phyloP scores from a whole-genome alignment of 1,140 invertebrate species.

The Contarinia nasturtii region DNA sequence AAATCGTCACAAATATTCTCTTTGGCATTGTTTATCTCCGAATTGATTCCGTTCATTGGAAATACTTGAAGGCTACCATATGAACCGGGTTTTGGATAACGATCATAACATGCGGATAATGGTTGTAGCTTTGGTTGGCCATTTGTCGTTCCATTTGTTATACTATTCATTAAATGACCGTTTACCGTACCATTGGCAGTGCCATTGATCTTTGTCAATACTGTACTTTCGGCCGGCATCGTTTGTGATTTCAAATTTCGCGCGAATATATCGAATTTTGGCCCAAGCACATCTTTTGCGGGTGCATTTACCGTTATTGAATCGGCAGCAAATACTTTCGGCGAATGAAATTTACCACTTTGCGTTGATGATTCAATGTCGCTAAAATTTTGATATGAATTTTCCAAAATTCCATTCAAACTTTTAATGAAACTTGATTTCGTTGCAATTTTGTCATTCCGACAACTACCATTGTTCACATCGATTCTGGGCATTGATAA shows the following conservation, averaged over 20 bases:
- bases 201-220: no score
- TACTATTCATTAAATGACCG: no score
- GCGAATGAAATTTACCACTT: conserved; percentile 25
- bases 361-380: no score
- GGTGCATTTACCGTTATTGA: conserved; percentile 59
- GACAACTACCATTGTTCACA: background rate
- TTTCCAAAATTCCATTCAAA: conserved; percentile 8
- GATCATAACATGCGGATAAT: conserved; percentile 12
- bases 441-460: no score
- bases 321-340: conserved; percentile 57
- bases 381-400: conserved; percentile 24
- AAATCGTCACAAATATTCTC: background rate
- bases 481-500: conserved; percentile 1
- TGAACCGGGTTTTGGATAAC: conserved; percentile 26
- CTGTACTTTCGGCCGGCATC: background rate
- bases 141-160: conserved; percentile 6
- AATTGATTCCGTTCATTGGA: conserved; percentile 22
- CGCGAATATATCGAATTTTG: conserved; percentile 32
- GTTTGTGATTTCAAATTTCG: conserved; percentile 23
- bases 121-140: background rate
- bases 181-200: no score
- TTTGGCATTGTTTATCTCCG: conserved; percentile 19
- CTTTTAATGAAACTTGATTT: no score
- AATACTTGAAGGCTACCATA: conserved; percentile 17
- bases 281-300: conserved; percentile 53